These are phyloP conservation scores for Tetranychus piercei DNA, from an alignment of 2,888 invertebrate species.

Conservation along the genomic window DNA sequence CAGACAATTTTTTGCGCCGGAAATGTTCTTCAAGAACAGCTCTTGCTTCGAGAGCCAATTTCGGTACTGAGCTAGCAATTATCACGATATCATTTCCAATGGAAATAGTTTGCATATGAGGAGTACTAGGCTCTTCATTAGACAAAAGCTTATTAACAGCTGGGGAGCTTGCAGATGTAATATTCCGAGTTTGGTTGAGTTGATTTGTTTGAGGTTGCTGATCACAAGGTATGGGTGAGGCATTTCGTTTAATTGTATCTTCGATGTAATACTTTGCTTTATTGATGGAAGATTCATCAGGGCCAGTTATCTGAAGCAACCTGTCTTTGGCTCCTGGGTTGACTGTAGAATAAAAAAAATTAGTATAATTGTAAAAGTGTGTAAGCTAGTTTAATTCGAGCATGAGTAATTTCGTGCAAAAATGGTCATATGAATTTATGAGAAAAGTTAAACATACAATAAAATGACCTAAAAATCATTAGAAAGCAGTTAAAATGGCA, in stretches of 20 bases:
- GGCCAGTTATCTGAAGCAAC: constrained; percentile 83
- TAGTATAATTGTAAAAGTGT: constrained; percentile 15
- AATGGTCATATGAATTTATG: neutral
- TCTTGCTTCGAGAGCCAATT: constrained; percentile 1
- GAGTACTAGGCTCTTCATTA: neutral
- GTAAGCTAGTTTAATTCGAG: neutral
- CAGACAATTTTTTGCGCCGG: neutral
- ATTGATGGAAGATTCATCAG: constrained; percentile 78
- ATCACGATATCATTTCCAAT: constrained; percentile 4
- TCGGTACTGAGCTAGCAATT: neutral
- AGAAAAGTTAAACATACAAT: neutral
- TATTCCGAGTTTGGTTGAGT: neutral
- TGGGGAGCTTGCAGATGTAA: neutral
- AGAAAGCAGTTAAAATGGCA: no score
- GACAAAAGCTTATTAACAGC: neutral
- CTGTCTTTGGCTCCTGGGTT: constrained; percentile 85
- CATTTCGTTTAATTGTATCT: constrained; percentile 83
- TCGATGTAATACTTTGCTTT: constrained; percentile 82
- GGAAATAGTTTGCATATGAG: neutral
- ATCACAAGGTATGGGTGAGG: constrained; percentile 50
- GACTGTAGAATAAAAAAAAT: constrained; percentile 44
- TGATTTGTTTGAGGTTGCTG: neutral
- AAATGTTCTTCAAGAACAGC: constrained; percentile 1
- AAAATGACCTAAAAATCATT: no score
- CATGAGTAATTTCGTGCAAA: neutral